Evolutionary conservation across 2,888 invertebrate species (phyloP).

Genomic region (Oligia latruncula): DNA sequence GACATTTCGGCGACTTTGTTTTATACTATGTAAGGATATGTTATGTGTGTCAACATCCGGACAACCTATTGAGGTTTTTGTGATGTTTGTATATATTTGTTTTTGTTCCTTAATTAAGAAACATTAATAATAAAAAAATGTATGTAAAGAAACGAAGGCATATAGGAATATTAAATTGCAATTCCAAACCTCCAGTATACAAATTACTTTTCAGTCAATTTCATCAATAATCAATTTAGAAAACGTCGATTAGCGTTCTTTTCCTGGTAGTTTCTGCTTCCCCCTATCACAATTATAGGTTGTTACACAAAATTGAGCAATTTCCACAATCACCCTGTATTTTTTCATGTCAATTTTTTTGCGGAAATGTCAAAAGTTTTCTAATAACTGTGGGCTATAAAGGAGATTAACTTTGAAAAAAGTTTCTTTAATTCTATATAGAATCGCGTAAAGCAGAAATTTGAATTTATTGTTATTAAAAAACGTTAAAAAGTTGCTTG

Average conservation of each 20-base stretch:
- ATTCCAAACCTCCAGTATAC: constrained; percentile 1
- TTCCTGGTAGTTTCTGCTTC: constrained; percentile 15
- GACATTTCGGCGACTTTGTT: no score
- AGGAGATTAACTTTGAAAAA: constrained; percentile 64
- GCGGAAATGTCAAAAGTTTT: constrained; percentile 59
- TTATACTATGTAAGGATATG: no score
- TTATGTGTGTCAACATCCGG: no score
- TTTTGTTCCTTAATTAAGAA: neutral
- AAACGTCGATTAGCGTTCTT: constrained; percentile 32
- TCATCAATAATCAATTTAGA: constrained; percentile 32
- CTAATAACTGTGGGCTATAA: constrained; percentile 55
- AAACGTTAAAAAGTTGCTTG: constrained; percentile 23
- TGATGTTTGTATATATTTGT: no score
- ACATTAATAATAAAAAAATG: neutral
- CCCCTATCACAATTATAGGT: constrained; percentile 46
- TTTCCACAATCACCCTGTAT: constrained; percentile 48
- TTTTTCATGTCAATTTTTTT: constrained; percentile 55
- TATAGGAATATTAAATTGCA: constrained; percentile 14
- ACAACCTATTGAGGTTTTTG: no score
- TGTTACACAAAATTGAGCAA: constrained; percentile 57
- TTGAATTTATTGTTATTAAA: constrained; percentile 52
- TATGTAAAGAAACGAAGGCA: constrained; percentile 10
- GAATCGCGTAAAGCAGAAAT: constrained; percentile 39
- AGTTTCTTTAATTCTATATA: constrained; percentile 64
- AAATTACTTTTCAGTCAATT: constrained; percentile 31